Conservation (phyloP, 2,888 invertebrate genomes). For the Drosophila meridionalis region DNA sequence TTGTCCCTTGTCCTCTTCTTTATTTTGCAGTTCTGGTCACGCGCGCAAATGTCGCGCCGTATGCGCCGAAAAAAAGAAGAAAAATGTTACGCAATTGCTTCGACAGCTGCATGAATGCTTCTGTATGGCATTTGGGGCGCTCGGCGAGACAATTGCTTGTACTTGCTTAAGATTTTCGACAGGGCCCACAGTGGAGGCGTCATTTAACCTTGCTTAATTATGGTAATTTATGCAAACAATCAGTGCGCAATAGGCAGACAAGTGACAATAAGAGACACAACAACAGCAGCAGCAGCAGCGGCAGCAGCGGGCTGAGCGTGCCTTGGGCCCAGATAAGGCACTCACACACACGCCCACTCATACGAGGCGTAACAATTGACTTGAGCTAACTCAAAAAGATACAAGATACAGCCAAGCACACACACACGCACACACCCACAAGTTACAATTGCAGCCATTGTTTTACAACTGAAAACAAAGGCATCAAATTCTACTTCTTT, state of each 20-base stretch:
- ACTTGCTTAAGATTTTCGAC: constrained; percentile 21
- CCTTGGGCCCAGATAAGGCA: constrained; percentile 57
- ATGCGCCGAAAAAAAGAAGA: constrained; percentile 28
- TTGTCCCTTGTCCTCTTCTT: constrained; percentile 8
- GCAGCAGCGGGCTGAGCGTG: constrained; percentile 50
- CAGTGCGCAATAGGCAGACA: constrained; percentile 76
- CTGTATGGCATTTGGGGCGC: constrained; percentile 8
- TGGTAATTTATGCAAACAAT: constrained; percentile 80
- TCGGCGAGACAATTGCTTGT: constrained; percentile 43
- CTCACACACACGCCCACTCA: constrained; percentile 28
- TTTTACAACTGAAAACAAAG: constrained; percentile 74
- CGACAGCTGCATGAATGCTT: constrained; percentile 45
- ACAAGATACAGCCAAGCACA: constrained; percentile 53
- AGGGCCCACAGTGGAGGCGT: background rate
- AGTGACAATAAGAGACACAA: constrained; percentile 62
- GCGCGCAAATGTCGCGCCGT: constrained; percentile 53
- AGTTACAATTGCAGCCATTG: constrained; percentile 68
- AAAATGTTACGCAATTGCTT: constrained; percentile 58
- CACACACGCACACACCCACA: constrained; percentile 11
- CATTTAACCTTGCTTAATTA: constrained; percentile 70
- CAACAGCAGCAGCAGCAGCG: constrained; percentile 22
- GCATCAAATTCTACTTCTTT: constrained; percentile 74
- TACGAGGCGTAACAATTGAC: constrained; percentile 67
- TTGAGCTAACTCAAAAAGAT: constrained; percentile 71
- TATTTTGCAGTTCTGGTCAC: constrained; percentile 64